Evolutionary conservation across 1,140 invertebrate genomes (phyloP), one percentile per base, ranked within the genome.

Genomic region (Drosophila carrolli): DNA sequence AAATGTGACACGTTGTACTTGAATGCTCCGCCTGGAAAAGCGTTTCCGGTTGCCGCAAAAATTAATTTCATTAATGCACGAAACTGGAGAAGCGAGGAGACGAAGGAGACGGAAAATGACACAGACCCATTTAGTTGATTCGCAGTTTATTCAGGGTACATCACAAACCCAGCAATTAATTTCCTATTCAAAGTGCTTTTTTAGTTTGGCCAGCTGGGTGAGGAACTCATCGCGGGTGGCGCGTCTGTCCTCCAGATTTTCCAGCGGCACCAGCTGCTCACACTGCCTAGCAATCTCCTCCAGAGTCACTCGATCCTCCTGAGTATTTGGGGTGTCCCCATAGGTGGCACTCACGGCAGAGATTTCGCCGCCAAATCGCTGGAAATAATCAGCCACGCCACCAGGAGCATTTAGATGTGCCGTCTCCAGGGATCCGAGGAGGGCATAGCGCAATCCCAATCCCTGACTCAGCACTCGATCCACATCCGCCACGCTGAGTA

Each of bases 381-480:
- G 62, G 37, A 91, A 89, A 43, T 92, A 94, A 57, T 91, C 93
- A 14, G 93, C 84, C 75, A 94, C 94, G 94, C 97, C 98, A 94
- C 97, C 98, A 93, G 98, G 96, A 9, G 98, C 98, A 94, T 99
- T 99, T 16, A 99, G 94, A 93, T 99, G 98, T 13, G 97, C 97
- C 0, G 98, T 98, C 94, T 99, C 98, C 50, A 99, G 94, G 7
- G 97, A 95, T 40, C 98, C 98, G 19, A 99, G 93, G 85, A 99
- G 98, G 1, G 98, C 98, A 92, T 99, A 99, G 53, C 98, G 94
- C 94, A 97, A 96, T 13, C 98, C 98, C 13, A 99, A 93, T 16
- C 98, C 98, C 92, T 98, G 96, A 6, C 96, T 97, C 94, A 99
- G 98, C 0, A 99, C 97, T 77, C 95, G 96, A 82, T 99, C 98